Evolutionary conservation across 2,113 vertebrate species (phyloP).

Genomic region (Varanus komodoensis): DNA sequence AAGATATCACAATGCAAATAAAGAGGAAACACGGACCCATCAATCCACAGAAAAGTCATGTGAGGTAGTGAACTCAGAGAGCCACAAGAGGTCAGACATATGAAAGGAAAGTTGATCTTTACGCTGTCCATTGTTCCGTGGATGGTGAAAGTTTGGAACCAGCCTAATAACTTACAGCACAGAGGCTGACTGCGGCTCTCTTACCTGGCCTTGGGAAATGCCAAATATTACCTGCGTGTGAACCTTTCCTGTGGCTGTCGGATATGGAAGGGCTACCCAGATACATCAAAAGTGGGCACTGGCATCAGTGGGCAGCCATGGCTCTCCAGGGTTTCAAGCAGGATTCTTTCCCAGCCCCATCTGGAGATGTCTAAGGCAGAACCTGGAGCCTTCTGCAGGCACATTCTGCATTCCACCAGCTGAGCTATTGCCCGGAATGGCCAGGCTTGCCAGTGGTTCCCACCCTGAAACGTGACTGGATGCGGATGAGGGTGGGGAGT

Average conservation of each 20-base stretch:
- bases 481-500: neutral
- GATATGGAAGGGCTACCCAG: neutral
- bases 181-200: too few relatives aligned
- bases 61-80: neutral
- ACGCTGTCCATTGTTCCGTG: fast-evolving
- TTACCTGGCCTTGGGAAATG: neutral
- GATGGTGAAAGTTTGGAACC: neutral
- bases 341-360: too few relatives aligned
- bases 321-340: too few relatives aligned
- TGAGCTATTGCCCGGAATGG: too few relatives aligned
- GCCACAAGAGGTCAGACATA: conserved; percentile 68
- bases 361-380: too few relatives aligned
- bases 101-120: conserved; percentile 42
- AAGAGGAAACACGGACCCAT: neutral
- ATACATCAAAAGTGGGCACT: neutral
- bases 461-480: neutral
- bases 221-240: neutral
- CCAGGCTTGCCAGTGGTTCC: neutral
- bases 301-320: too few relatives aligned
- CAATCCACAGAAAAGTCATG: neutral
- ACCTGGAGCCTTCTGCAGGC: too few relatives aligned
- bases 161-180: neutral
- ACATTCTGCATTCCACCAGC: too few relatives aligned
- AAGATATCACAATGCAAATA: neutral
- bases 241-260: neutral